Conservation (phyloP, 2,888 invertebrate genomes). For the Xestia c-nigrum region DNA sequence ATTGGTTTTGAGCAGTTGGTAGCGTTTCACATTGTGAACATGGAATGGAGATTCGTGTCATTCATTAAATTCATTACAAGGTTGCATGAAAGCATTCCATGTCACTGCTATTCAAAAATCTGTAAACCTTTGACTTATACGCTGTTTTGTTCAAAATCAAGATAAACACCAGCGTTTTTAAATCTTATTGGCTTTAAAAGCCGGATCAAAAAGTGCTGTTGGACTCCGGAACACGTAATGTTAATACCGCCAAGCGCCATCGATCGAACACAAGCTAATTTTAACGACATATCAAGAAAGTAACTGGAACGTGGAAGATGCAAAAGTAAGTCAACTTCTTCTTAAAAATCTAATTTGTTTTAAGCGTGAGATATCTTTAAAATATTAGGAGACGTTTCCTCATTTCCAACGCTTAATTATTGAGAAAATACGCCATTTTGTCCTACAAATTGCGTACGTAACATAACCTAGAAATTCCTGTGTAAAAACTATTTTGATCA, state of each 20-base stretch:
- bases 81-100: constrained; percentile 43
- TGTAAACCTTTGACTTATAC: neutral
- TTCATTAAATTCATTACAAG: neutral
- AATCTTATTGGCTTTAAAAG: neutral
- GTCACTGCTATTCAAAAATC: constrained; percentile 18
- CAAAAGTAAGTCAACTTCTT: constrained; percentile 46
- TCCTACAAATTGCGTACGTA: constrained; percentile 32
- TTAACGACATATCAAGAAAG: constrained; percentile 41
- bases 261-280: constrained; percentile 47
- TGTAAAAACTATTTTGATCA: constrained; percentile 26
- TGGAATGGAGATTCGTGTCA: neutral
- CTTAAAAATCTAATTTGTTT: neutral
- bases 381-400: neutral
- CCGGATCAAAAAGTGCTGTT: neutral
- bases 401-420: neutral
- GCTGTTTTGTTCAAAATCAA: neutral
- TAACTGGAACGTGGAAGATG: constrained; percentile 62
- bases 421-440: constrained; percentile 57
- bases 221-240: constrained; percentile 3
- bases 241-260: constrained; percentile 7
- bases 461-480: constrained; percentile 49
- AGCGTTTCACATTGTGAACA: constrained; percentile 36
- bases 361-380: neutral
- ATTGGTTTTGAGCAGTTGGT: constrained; percentile 37
- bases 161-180: neutral